Evolutionary conservation across 2,113 vertebrate genomes (phyloP), one percentile per base, ranked within the genome.

Genomic region (Tonatia bakeri): DNA sequence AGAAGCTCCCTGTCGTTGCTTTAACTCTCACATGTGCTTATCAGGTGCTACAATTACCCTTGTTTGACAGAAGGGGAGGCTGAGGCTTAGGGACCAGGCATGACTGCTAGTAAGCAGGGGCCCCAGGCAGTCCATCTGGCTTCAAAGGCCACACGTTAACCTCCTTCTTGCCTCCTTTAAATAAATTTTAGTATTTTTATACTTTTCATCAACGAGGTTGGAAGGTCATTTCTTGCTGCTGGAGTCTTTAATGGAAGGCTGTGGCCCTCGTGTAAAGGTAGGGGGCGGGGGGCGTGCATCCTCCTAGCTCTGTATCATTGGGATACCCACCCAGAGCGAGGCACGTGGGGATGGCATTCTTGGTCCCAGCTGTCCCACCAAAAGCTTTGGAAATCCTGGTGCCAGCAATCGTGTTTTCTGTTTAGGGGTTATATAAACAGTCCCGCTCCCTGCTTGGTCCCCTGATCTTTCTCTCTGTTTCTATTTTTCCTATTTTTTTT

Each of bases 271-370:
- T 16, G 2, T 15, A 9, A 19, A 19, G 28, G 8, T 28, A 15
- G 47, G 12, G 45, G 6, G 61, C 19, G n/a, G 9, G 20, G 40
- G 72, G 19, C 33, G 43, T 7, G 19, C 31, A 1, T 12, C 28
- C 50, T 22, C 61, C 40, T 54, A 50, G 24, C 56, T 76, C 14
- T 28, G 7, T 2, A 14, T 4, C 16, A 2, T 43, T 47, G 19
- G 15, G 9, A 4, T 9, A 31, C 15, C 16, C 4, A 17, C 20
- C 17, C 7, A 28, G 69, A 36, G 3, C 7, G 31, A 16, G 79
- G 59, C 20, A 26, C 0, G 0, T 16, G 36, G 7, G 9, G 5
- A 45, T 0, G 2, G 84, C 20, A 0, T 38, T 64, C 56, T 70
- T n/a, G 47, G 70, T 20, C 43, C 36, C 81, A 31, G 22, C 61